Evolutionary conservation across 30 jellyfish, hydroid and myxozoan species (phyloP).

Genomic region (Rhopilema esculentum): DNA sequence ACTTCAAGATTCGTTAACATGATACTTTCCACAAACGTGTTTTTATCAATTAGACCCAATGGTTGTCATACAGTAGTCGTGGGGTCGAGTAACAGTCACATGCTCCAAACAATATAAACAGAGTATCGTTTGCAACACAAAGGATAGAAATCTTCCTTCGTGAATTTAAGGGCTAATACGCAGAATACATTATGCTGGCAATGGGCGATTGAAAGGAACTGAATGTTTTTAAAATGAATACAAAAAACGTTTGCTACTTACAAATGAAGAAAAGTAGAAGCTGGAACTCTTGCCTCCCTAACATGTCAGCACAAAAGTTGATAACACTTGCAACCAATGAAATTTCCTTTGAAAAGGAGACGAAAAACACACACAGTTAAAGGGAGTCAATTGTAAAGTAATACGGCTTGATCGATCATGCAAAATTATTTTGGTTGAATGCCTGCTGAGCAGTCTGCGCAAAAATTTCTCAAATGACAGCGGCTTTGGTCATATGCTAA

Average conservation of each 20-base stretch:
- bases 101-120: too few species aligned
- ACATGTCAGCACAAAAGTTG: background rate
- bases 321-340: background rate
- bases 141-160: too few species aligned
- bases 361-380: slow-evolving; percentile 12
- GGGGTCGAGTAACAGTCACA: too few species aligned
- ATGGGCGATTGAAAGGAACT: too few species aligned
- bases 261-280: background rate
- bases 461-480: slow-evolving; percentile 3
- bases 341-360: background rate
- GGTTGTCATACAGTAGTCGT: too few species aligned
- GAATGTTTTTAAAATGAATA: too few species aligned
- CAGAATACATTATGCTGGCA: too few species aligned
- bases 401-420: background rate
- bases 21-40: too few species aligned
- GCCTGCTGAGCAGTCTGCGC: slow-evolving; percentile 23
- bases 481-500: slow-evolving; percentile 12
- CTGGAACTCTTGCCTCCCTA: background rate
- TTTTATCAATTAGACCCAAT: too few species aligned
- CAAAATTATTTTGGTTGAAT: background rate
- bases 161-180: too few species aligned
- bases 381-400: background rate
- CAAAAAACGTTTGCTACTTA: background rate
- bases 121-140: too few species aligned
- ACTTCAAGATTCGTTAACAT: too few species aligned